phyloP scores from a whole-genome alignment of 2,113 vertebrate species.

The Junco hyemalis region DNA sequence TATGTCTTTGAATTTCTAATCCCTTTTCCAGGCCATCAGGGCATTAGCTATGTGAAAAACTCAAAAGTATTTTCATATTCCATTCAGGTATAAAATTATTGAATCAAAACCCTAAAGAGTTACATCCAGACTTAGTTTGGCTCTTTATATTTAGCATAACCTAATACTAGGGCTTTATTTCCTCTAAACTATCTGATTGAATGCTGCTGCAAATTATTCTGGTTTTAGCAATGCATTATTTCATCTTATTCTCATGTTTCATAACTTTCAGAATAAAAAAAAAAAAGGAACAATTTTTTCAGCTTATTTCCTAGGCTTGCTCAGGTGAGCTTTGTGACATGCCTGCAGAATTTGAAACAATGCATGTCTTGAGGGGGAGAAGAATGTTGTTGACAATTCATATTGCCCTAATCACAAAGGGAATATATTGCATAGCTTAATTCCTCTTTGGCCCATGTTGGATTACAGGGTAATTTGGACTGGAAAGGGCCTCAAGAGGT shows the following conservation, averaged over 20 bases:
- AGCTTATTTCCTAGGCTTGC: not conserved
- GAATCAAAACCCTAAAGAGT: conserved; percentile 14
- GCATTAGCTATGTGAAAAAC: not conserved
- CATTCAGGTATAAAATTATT: not conserved
- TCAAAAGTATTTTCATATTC: not conserved
- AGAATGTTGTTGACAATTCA: not conserved
- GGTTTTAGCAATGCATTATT: conserved; percentile 64
- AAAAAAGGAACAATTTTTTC: not conserved
- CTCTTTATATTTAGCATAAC: conserved; percentile 60
- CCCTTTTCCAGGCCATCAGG: not conserved
- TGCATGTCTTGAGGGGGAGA: not conserved
- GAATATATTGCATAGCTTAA: not conserved
- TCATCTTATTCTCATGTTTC: conserved; percentile 59
- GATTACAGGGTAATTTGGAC: not conserved
- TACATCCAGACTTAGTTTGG: conserved; percentile 21
- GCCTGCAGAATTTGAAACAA: not conserved
- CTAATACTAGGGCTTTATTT: conserved; percentile 58
- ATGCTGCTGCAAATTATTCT: conserved; percentile 64
- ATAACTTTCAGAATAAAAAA: conserved; percentile 30
- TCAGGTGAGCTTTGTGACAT: not conserved
- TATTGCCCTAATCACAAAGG: not conserved
- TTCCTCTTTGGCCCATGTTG: not conserved
- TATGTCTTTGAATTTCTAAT: conserved; percentile 12
- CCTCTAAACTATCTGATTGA: conserved; percentile 66
- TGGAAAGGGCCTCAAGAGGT: not conserved